Evolutionary conservation across 2,888 invertebrate species (phyloP).

Genomic region (Chouioia cunea): DNA sequence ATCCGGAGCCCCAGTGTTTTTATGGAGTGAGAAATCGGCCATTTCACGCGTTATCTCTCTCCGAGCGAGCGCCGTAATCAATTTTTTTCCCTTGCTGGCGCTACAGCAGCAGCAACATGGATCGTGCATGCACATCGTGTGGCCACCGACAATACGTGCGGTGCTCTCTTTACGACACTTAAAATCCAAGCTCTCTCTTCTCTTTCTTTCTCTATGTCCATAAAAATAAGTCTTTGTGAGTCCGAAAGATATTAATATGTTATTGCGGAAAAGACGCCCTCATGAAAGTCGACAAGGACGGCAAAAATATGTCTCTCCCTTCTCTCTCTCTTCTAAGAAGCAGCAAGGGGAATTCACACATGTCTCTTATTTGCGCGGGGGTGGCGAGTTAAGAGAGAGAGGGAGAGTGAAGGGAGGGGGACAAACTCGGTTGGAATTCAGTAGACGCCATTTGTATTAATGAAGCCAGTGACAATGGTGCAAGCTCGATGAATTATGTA

Average conservation of each 20-base stretch:
- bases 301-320: constrained; percentile 64
- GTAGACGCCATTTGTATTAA: constrained; percentile 70
- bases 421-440: constrained; percentile 60
- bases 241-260: constrained; percentile 66
- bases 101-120: not conserved
- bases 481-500: constrained; percentile 67
- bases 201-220: not conserved
- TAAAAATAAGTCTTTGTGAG: constrained; percentile 18
- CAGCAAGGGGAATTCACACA: constrained; percentile 43
- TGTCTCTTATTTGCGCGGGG: constrained; percentile 26
- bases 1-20: constrained; percentile 31
- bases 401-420: constrained; percentile 34
- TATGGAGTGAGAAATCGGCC: constrained; percentile 49
- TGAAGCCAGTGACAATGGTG: constrained; percentile 67
- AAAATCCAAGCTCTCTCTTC: constrained; percentile 51
- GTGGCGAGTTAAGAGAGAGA: not conserved
- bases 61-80: constrained; percentile 38
- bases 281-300: constrained; percentile 68
- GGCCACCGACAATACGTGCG: constrained; percentile 59
- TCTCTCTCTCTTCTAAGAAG: not conserved
- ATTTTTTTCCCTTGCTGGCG: constrained; percentile 23
- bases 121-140: not conserved
- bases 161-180: constrained; percentile 64
- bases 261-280: constrained; percentile 67
- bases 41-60: constrained; percentile 46